Percentiles rank a stretch among this genome's conserved stretches.
Evolutionary conservation across 2,888 invertebrate genomes (phyloP).

Genomic region (Caenorhabditis drosophilae): DNA sequence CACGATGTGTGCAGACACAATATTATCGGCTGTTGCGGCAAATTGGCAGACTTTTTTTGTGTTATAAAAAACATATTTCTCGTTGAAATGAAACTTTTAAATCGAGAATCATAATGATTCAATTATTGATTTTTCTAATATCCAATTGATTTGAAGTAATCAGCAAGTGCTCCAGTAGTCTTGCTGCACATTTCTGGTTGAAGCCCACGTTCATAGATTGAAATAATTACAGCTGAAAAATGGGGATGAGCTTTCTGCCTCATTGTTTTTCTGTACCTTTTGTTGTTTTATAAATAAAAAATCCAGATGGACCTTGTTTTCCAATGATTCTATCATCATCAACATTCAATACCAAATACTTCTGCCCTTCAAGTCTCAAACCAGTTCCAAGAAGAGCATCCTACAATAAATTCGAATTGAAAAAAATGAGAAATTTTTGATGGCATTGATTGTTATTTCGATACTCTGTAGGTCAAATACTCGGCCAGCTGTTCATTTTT

Average conservation of each 20-base stretch:
- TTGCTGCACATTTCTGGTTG: slow-evolving; percentile 69
- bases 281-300: slow-evolving; percentile 68
- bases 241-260: background rate
- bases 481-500: too few species aligned
- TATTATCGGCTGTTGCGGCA: slow-evolving; percentile 2
- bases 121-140: slow-evolving; percentile 47
- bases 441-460: too few species aligned
- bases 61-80: too few species aligned
- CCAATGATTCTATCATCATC: slow-evolving; percentile 68
- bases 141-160: slow-evolving; percentile 66
- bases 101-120: background rate
- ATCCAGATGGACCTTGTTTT: slow-evolving; percentile 67
- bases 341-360: slow-evolving; percentile 62
- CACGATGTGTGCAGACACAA: slow-evolving; percentile 2
- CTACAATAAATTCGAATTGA: slow-evolving; percentile 3
- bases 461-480: too few species aligned
- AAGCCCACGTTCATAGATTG: slow-evolving; percentile 67
- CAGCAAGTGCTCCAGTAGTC: slow-evolving; percentile 66
- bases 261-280: slow-evolving; percentile 48
- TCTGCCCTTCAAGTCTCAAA: slow-evolving; percentile 65
- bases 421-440: too few species aligned
- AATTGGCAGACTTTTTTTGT: too few species aligned
- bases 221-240: slow-evolving; percentile 66
- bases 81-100: background rate
- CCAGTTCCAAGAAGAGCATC: slow-evolving; percentile 63